phyloP scores from a whole-genome alignment of 2,797 vertebrate species.

The Eulemur coronatus region DNA sequence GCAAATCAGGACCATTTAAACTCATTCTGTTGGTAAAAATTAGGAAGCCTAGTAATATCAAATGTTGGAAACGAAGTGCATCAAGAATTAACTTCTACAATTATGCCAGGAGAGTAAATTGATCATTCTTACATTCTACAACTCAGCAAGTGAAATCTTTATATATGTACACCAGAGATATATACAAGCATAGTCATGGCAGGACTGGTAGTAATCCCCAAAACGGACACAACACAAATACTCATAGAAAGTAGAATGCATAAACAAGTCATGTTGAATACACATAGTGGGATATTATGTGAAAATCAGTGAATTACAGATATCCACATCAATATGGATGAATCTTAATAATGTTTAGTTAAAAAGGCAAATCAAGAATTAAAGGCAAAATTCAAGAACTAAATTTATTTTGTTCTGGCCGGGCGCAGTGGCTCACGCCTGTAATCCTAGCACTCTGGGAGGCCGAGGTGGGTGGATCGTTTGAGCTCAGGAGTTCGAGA shows the following conservation, averaged over 20 bases:
- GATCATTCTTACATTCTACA: neutral
- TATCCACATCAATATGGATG: neutral
- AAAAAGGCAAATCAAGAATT: neutral
- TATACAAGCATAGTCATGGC: neutral
- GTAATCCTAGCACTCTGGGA: too few relatives aligned
- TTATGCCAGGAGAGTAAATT: neutral
- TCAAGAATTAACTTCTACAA: neutral
- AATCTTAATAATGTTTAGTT: neutral
- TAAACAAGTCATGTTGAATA: neutral
- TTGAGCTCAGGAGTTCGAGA: too few relatives aligned
- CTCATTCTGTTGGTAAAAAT: neutral
- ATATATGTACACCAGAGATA: neutral
- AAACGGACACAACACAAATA: neutral
- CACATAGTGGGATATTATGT: neutral
- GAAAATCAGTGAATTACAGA: neutral
- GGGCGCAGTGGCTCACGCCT: too few relatives aligned
- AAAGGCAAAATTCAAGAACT: neutral
- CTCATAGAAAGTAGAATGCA: neutral
- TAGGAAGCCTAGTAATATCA: neutral
- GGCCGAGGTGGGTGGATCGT: too few relatives aligned
- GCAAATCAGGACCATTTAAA: neutral
- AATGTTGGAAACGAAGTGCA: neutral
- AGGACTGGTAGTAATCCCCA: neutral
- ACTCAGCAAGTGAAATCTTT: neutral
- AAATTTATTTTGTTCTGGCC: neutral